phyloP scores from a whole-genome alignment of 2,797 vertebrate species.

The Tenualosa thibaudeaui region DNA sequence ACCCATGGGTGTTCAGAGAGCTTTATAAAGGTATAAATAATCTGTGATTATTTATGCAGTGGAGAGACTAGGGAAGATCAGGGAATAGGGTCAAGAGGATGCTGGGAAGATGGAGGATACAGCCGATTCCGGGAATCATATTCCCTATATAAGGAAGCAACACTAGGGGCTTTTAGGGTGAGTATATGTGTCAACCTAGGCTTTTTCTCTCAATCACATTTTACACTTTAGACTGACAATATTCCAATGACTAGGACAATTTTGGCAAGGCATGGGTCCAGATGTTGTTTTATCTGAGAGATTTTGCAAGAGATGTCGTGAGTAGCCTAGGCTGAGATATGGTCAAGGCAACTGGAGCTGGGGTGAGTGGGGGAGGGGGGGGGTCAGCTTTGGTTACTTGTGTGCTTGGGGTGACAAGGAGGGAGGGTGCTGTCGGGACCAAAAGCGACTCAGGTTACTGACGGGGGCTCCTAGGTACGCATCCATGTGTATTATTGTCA shows the following conservation, averaged over 20 bases:
- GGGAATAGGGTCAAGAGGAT: slow-evolving; percentile 54
- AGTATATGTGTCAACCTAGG: slow-evolving; percentile 71
- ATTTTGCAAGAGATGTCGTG: not conserved
- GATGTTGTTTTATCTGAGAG: not conserved
- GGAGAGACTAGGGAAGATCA: slow-evolving; percentile 50
- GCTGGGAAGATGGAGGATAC: slow-evolving; percentile 58
- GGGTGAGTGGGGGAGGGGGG: slow-evolving; percentile 35
- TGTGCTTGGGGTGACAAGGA: slow-evolving; percentile 53
- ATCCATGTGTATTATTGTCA: slow-evolving; percentile 41
- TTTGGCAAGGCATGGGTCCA: not conserved
- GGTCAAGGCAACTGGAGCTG: slow-evolving; percentile 57
- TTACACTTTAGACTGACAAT: not conserved
- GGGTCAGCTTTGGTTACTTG: slow-evolving; percentile 59
- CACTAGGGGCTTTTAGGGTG: slow-evolving; percentile 41
- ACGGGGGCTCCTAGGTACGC: slow-evolving; percentile 60
- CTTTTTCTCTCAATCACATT: slow-evolving; percentile 46
- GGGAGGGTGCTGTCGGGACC: slow-evolving; percentile 60
- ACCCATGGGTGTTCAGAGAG: not conserved
- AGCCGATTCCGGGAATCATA: slow-evolving; percentile 65
- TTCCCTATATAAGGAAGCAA: slow-evolving; percentile 61
- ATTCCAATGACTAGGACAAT: not conserved
- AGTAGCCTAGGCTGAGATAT: slow-evolving; percentile 78
- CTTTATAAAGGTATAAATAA: slow-evolving; percentile 59
- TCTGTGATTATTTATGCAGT: slow-evolving; percentile 71
- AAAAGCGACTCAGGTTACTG: slow-evolving; percentile 63